phyloP scores from a whole-genome alignment of 2,797 vertebrate species.

The Pelodytes ibericus region DNA sequence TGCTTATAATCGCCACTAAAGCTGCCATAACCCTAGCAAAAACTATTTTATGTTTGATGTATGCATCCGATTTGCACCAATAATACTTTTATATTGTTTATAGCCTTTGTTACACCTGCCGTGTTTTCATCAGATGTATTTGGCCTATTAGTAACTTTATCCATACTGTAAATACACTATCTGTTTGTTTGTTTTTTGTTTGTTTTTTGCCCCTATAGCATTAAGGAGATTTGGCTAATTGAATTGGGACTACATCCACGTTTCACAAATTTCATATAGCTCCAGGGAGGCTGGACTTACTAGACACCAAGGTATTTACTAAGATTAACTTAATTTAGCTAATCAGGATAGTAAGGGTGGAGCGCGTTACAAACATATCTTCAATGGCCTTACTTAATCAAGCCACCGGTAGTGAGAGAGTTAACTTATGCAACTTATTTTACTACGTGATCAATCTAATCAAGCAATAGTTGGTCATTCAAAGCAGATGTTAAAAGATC shows the following conservation, averaged over 20 bases:
- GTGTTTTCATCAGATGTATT: conserved; percentile 22
- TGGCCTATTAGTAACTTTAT: conserved; percentile 29
- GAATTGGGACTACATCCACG: conserved; percentile 34
- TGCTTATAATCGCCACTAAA: no score
- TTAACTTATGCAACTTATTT: neutral
- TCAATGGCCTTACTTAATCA: neutral
- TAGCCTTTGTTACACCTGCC: conserved; percentile 21
- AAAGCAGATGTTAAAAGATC: neutral
- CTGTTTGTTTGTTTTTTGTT: conserved; percentile 36
- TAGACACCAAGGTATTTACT: conserved; percentile 35
- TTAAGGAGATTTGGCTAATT: conserved; percentile 51
- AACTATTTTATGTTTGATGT: no score
- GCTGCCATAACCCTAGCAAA: no score
- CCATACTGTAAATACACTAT: conserved; percentile 8
- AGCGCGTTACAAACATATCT: neutral
- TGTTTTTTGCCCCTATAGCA: conserved; percentile 8
- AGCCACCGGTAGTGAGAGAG: conserved; percentile 7
- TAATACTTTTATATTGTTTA: no score
- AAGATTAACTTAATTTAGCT: conserved; percentile 32
- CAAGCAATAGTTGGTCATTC: conserved; percentile 1
- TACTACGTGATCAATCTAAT: neutral
- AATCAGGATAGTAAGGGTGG: conserved; percentile 25
- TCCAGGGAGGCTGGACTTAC: conserved; percentile 26
- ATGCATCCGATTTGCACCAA: no score
- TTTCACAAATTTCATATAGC: conserved; percentile 41